Percentiles rank a stretch among this genome's conserved stretches.
Conservation (phyloP, 2,888 invertebrate genomes). For the Scaptomyza flava region DNA sequence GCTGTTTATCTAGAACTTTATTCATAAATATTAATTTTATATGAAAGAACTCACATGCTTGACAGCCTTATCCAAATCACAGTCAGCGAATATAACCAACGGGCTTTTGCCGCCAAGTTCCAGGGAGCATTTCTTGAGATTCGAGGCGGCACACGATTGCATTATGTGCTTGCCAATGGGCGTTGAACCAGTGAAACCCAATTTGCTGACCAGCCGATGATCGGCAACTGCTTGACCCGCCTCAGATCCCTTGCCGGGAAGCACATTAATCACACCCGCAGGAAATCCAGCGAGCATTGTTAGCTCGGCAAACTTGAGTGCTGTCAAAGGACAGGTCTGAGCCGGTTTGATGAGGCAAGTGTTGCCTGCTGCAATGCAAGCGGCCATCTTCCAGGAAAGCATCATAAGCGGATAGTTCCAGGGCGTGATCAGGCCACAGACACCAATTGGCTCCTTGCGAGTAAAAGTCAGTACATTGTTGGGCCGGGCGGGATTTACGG, state of each 20-base stretch:
- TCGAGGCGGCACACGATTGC: constrained; percentile 94
- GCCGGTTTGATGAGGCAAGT: constrained; percentile 98
- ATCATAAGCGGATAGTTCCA: constrained; percentile 99
- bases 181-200: constrained; percentile 98
- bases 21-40: no score
- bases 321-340: constrained; percentile 95
- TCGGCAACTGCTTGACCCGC: constrained; percentile 95
- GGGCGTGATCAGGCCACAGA: constrained; percentile 96
- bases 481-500: constrained; percentile 95
- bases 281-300: constrained; percentile 96
- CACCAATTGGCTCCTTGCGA: constrained; percentile 95
- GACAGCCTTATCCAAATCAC: constrained; percentile 96
- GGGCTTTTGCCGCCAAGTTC: constrained; percentile 99
- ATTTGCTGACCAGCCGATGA: constrained; percentile 93
- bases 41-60: constrained; percentile 87
- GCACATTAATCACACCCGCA: constrained; percentile 96
- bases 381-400: constrained; percentile 99
- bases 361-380: constrained; percentile 98
- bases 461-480: constrained; percentile 95
- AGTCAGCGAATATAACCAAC: constrained; percentile 96
- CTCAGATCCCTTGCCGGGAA: constrained; percentile 92
- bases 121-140: constrained; percentile 97
- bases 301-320: constrained; percentile 97
- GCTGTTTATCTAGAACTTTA: no score
- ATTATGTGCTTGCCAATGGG: constrained; percentile 94